Percentiles rank a stretch among this genome's conserved stretches.
These are phyloP conservation scores for Ophioderma brevispina DNA, from an alignment of 35 echinoderm and acorn worm genomes.

Conservation along the genomic window DNA sequence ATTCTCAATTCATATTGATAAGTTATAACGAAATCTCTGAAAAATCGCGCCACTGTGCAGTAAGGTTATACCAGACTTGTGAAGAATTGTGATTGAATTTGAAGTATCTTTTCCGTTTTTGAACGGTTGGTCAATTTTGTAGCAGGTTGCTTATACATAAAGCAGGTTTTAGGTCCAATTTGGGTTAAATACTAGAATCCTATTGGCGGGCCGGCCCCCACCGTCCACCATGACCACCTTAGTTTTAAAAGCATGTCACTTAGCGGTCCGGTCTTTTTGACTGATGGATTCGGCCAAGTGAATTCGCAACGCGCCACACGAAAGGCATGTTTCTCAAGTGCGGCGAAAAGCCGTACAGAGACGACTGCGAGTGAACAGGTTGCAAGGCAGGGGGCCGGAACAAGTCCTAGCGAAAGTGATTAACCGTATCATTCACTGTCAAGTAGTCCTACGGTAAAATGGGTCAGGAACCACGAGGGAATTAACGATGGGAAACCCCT, in stretches of 20 bases:
- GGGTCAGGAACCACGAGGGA: not conserved
- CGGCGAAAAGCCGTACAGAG: not conserved
- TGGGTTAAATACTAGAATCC: not conserved
- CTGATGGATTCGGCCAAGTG: not conserved
- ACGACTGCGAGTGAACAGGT: not conserved
- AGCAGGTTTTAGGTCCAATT: not conserved
- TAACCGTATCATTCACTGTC: not conserved
- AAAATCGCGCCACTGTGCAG: too few species aligned
- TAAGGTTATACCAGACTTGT: too few species aligned
- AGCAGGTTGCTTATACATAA: constrained; percentile 6
- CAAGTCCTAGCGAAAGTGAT: constrained; percentile 2
- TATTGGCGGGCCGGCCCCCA: not conserved
- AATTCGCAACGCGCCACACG: too few species aligned
- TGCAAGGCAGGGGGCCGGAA: not conserved
- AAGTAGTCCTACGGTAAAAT: not conserved
- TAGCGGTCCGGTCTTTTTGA: not conserved
- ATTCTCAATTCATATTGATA: too few species aligned
- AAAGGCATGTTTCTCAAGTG: too few species aligned
- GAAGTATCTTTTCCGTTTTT: not conserved
- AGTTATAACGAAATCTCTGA: too few species aligned
- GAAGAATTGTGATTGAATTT: not conserved
- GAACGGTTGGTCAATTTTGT: not conserved
- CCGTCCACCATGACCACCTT: not conserved
- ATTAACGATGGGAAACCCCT: not conserved
- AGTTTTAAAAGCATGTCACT: not conserved